Percentiles rank a stretch among this genome's conserved stretches.
Evolutionary conservation across 2,113 vertebrate species (phyloP).

Genomic region (Ciconia boyciana): DNA sequence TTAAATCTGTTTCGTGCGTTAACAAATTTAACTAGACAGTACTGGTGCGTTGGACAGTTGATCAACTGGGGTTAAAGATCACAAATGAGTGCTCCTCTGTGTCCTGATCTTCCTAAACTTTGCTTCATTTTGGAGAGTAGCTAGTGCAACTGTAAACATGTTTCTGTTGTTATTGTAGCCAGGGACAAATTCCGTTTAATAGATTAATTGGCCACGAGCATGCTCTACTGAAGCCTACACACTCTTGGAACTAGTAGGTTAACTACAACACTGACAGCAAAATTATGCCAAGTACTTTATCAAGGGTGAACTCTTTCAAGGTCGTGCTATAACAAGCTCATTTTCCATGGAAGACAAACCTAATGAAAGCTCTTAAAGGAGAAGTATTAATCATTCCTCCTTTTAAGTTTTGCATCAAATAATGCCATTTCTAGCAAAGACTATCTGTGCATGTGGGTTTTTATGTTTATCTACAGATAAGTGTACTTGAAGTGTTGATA

Average conservation of each 20-base stretch:
- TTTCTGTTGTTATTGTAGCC: not conserved
- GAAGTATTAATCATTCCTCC: not conserved
- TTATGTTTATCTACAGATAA: not conserved
- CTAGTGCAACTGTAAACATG: not conserved
- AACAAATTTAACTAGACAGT: not conserved
- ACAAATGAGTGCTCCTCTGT: not conserved
- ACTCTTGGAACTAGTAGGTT: not conserved
- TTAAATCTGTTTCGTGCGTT: not conserved
- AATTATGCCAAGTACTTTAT: not conserved
- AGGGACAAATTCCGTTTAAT: not conserved
- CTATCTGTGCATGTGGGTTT: not conserved
- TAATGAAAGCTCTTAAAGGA: not conserved
- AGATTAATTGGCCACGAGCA: not conserved
- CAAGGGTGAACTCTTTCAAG: not conserved
- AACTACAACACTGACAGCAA: not conserved
- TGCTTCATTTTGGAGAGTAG: not conserved
- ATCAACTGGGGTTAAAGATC: not conserved
- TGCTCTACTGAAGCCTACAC: not conserved
- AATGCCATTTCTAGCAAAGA: conserved; percentile 16
- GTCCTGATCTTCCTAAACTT: not conserved
- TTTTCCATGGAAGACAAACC: not conserved
- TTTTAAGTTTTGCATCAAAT: not conserved
- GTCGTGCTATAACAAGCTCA: not conserved
- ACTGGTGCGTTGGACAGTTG: not conserved
- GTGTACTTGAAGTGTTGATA: not conserved